phyloP scores from a whole-genome alignment of 1,140 invertebrate genomes.

The Aphidius ervi region DNA sequence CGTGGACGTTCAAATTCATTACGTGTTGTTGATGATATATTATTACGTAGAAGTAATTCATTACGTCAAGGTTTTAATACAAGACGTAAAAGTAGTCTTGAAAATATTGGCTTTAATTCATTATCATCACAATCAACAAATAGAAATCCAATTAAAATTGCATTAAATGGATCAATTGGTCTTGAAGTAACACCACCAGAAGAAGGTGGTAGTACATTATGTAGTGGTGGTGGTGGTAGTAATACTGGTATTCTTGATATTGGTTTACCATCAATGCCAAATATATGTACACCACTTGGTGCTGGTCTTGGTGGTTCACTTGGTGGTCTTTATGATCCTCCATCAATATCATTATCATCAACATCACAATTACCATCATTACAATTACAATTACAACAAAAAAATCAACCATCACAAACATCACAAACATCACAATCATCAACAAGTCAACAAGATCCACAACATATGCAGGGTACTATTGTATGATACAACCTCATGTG shows the following conservation, averaged over 20 bases:
- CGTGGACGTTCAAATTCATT: slow-evolving; percentile 80
- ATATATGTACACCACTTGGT: slow-evolving; percentile 27
- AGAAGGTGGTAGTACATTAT: slow-evolving; percentile 56
- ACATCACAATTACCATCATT: too few species aligned
- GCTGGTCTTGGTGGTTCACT: slow-evolving; percentile 51
- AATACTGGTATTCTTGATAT: slow-evolving; percentile 57
- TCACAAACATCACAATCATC: slow-evolving; percentile 32
- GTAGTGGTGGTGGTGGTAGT: slow-evolving; percentile 48
- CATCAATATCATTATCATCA: slow-evolving; percentile 22
- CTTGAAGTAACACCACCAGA: slow-evolving; percentile 80
- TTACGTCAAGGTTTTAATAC: slow-evolving; percentile 69
- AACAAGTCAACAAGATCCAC: slow-evolving; percentile 59
- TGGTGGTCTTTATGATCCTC: slow-evolving; percentile 45
- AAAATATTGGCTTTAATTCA: slow-evolving; percentile 71
- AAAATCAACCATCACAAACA: slow-evolving; percentile 15
- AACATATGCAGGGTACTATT: slow-evolving; percentile 80
- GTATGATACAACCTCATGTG: slow-evolving; percentile 91
- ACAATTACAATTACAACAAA: too few species aligned
- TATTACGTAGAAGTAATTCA: slow-evolving; percentile 77
- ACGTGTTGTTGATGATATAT: slow-evolving; percentile 77
- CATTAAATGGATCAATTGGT: slow-evolving; percentile 79
- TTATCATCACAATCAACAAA: slow-evolving; percentile 56
- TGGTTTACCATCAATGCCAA: slow-evolving; percentile 53
- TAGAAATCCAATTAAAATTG: slow-evolving; percentile 73
- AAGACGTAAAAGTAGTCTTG: slow-evolving; percentile 74